These are phyloP conservation scores for Phycodurus eques DNA, from an alignment of 2,113 vertebrate species.

Conservation along the genomic window DNA sequence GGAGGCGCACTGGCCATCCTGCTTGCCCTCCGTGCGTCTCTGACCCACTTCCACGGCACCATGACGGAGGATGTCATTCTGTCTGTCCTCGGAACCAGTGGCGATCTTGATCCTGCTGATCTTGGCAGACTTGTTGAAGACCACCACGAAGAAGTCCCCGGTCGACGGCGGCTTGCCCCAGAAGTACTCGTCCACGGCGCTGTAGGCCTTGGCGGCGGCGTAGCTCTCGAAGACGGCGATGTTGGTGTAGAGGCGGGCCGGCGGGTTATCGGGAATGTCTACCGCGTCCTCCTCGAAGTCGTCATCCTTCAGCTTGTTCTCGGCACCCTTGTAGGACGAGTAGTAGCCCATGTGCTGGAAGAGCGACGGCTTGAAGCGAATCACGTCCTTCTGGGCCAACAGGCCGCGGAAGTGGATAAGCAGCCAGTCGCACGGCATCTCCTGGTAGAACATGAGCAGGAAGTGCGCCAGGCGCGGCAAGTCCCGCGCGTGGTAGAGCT, in stretches of 20 bases:
- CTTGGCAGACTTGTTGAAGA: slow-evolving; percentile 83
- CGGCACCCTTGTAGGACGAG: slow-evolving; percentile 92
- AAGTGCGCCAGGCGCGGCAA: slow-evolving; percentile 93
- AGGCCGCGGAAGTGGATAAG: slow-evolving; percentile 92
- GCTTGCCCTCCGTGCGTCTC: slow-evolving; percentile 76
- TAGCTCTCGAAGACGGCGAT: slow-evolving; percentile 95
- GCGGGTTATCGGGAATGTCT: slow-evolving; percentile 96
- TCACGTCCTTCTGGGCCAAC: slow-evolving; percentile 89
- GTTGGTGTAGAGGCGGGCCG: slow-evolving; percentile 85
- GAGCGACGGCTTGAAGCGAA: slow-evolving; percentile 95
- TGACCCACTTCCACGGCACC: slow-evolving; percentile 88
- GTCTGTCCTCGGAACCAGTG: slow-evolving; percentile 89
- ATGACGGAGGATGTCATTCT: slow-evolving; percentile 88
- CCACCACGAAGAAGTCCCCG: slow-evolving; percentile 84
- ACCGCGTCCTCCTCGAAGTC: slow-evolving; percentile 96
- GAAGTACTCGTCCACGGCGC: slow-evolving; percentile 87
- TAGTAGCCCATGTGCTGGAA: slow-evolving; percentile 99
- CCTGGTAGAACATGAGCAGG: slow-evolving; percentile 99
- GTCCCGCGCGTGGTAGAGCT: slow-evolving; percentile 85
- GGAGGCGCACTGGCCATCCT: slow-evolving; percentile 79
- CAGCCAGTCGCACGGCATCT: slow-evolving; percentile 98
- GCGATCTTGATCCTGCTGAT: slow-evolving; percentile 85
- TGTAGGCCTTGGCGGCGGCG: slow-evolving; percentile 88
- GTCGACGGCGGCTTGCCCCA: slow-evolving; percentile 89
- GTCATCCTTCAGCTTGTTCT: slow-evolving; percentile 97